phyloP scores from a whole-genome alignment of 2,888 invertebrate genomes.

The Asteroscopus sphinx region DNA sequence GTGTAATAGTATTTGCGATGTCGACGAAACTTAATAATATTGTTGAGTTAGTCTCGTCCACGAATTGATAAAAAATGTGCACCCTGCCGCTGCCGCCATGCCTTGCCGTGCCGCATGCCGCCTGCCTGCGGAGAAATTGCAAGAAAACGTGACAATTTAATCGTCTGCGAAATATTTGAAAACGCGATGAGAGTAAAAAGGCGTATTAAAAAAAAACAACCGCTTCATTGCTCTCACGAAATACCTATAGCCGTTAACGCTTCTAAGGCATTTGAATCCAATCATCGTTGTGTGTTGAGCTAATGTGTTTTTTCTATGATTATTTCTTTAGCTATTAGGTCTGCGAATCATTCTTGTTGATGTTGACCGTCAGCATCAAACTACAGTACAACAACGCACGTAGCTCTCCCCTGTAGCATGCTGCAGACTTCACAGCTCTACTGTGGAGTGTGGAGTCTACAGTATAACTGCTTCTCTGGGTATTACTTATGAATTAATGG shows the following conservation, averaged over 20 bases:
- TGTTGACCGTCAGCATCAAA: no score
- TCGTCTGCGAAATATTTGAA: constrained; percentile 22
- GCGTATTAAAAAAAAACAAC: constrained; percentile 1
- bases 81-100: background rate
- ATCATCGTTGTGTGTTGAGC: background rate
- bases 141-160: constrained; percentile 25
- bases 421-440: no score
- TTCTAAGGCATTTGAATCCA: background rate
- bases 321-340: no score
- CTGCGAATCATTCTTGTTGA: no score
- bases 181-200: constrained; percentile 7
- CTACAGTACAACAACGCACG: no score
- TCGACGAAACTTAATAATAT: constrained; percentile 19
- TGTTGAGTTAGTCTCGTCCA: constrained; percentile 17
- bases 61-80: constrained; percentile 18
- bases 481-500: no score
- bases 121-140: constrained; percentile 1
- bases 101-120: no score
- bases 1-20: constrained; percentile 34
- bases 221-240: constrained; percentile 14
- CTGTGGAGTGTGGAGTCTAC: no score
- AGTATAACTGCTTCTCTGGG: no score
- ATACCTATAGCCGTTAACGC: background rate
- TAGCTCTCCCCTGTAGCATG: no score
- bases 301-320: background rate